Conservation (phyloP, 2,888 invertebrate genomes). For the Hemistola chrysoprasaria region DNA sequence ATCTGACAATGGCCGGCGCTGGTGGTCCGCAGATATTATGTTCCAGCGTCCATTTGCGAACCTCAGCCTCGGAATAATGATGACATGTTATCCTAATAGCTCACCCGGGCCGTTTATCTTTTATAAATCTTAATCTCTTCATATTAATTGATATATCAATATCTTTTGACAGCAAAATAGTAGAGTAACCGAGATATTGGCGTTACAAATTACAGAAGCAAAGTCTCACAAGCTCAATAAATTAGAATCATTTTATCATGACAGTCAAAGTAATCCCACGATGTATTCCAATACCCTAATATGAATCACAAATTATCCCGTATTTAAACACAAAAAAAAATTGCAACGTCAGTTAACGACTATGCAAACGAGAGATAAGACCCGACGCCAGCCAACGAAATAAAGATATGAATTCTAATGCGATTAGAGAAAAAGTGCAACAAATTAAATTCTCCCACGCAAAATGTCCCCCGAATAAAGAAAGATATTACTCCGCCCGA, state of each 20-base stretch:
- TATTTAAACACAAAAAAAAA: slow-evolving; percentile 30
- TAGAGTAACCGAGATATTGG: too few species aligned
- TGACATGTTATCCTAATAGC: slow-evolving; percentile 30
- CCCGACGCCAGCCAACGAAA: slow-evolving; percentile 36
- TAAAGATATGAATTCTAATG: slow-evolving; percentile 63
- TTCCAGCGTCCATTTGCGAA: slow-evolving; percentile 52
- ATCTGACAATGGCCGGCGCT: slow-evolving; percentile 67
- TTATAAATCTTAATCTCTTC: not conserved
- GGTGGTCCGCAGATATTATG: slow-evolving; percentile 62
- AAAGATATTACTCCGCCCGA: slow-evolving; percentile 67
- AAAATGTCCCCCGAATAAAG: slow-evolving; percentile 63
- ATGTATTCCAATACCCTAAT: slow-evolving; percentile 3
- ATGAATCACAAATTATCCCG: slow-evolving; percentile 10
- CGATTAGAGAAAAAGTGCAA: slow-evolving; percentile 69
- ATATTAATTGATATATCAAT: not conserved
- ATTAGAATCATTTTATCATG: too few species aligned
- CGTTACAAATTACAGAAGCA: too few species aligned
- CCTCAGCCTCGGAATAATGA: slow-evolving; percentile 36
- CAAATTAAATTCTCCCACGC: slow-evolving; percentile 80
- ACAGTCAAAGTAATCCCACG: too few species aligned
- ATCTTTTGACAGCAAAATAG: too few species aligned
- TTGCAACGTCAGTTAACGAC: slow-evolving; percentile 35
- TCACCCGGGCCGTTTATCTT: slow-evolving; percentile 1
- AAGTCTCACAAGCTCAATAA: too few species aligned
- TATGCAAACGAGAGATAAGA: slow-evolving; percentile 58